Percentiles rank a stretch among this genome's conserved stretches.
Conservation (phyloP, 30 jellyfish, hydroid and myxozoan species). For the Hydra vulgaris region DNA sequence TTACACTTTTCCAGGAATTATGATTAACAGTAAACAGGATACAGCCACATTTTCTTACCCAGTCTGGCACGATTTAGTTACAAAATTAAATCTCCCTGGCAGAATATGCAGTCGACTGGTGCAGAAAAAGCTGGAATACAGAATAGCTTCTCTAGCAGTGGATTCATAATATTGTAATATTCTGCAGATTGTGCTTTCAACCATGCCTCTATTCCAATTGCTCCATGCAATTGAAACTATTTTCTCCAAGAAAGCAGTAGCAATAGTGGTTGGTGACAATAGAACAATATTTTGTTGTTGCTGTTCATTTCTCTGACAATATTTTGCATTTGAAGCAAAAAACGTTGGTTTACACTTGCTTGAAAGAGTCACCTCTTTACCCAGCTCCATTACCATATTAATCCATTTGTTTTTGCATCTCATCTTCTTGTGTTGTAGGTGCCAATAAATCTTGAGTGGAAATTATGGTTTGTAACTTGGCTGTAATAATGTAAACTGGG, state of each 20-base stretch:
- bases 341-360: not conserved
- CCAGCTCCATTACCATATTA: too few relatives aligned
- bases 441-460: too few relatives aligned
- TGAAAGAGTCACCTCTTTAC: not conserved
- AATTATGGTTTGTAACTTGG: too few relatives aligned
- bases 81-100: not conserved
- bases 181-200: not conserved
- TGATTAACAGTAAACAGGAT: not conserved
- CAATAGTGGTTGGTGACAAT: not conserved
- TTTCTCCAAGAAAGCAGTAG: not conserved
- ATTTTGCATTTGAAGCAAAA: not conserved
- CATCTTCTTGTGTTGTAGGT: too few relatives aligned
- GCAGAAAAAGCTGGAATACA: not conserved
- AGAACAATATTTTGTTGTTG: not conserved
- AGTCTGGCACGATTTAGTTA: not conserved
- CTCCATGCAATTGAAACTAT: not conserved
- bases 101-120: not conserved
- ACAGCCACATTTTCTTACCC: not conserved
- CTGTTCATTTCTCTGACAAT: not conserved
- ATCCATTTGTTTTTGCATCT: too few relatives aligned
- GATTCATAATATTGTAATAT: not conserved
- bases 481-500: too few relatives aligned
- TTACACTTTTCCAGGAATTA: not conserved
- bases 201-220: not conserved
- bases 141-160: not conserved